These are phyloP conservation scores for Xenopus petersii DNA, from an alignment of 2,797 vertebrate species.

Conservation along the genomic window DNA sequence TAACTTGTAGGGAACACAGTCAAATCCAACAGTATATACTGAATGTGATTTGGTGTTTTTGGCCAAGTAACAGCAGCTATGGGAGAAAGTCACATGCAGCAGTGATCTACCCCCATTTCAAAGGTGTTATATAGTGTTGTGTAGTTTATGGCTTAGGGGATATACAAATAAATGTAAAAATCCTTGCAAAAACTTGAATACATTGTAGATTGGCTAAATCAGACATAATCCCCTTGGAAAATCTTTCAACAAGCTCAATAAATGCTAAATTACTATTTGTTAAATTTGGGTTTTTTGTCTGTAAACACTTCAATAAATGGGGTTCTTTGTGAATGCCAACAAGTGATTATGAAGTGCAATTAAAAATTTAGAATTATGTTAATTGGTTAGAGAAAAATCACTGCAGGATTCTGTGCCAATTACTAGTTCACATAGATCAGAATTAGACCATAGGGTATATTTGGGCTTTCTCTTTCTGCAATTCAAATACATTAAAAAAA, in stretches of 20 bases:
- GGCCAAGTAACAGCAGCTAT: neutral
- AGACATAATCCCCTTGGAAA: slow-evolving; percentile 45
- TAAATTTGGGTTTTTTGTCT: slow-evolving; percentile 58
- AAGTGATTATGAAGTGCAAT: slow-evolving; percentile 79
- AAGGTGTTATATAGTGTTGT: neutral
- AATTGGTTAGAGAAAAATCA: slow-evolving; percentile 90
- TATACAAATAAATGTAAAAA: neutral
- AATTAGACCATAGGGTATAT: slow-evolving; percentile 95
- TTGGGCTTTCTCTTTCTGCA: slow-evolving; percentile 67
- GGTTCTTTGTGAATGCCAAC: slow-evolving; percentile 69
- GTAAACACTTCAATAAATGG: slow-evolving; percentile 63
- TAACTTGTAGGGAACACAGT: neutral
- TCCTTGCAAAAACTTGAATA: neutral
- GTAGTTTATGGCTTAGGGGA: neutral
- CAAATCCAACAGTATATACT: neutral
- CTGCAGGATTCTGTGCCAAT: slow-evolving; percentile 94
- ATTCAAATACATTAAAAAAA: slow-evolving; percentile 65
- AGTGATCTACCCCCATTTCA: neutral
- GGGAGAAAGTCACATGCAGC: too few relatives aligned
- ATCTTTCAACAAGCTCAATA: slow-evolving; percentile 47
- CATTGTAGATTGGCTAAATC: slow-evolving; percentile 29
- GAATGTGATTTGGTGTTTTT: neutral
- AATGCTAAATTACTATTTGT: slow-evolving; percentile 54
- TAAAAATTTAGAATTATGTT: slow-evolving; percentile 96
- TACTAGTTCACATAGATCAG: slow-evolving; percentile 94